Base-by-base conservation (phyloP, 2,888 invertebrate genomes). In the Drosophila engyochracea region DNA sequence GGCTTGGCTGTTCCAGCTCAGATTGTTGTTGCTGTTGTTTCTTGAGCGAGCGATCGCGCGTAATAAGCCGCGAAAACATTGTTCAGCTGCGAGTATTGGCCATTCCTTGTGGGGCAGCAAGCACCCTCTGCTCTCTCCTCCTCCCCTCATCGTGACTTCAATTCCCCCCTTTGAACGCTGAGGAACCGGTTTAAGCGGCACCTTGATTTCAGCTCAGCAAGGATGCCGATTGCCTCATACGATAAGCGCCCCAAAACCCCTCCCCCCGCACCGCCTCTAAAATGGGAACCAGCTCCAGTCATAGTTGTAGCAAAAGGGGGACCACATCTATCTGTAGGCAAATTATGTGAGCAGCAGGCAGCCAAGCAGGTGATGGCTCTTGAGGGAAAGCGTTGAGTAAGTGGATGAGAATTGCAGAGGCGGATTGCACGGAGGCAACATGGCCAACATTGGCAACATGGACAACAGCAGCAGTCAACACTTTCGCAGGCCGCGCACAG, bases 41-140 rank as follows among this genome's bases (percentile, higher is more conserved):
- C 53, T 58, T 28, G 75, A 67, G 83, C 83, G 70, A 81, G 75
- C 84, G 79, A 75, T 82, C 81, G 84, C 85, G 80, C 86, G 85
- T 91, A 91, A 90, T 90, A 92, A 92, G 91, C 91, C 86, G 92
- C 91, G 91, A 92, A 92, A 92, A 90, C 90, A 92, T 89, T 91
- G 87, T 82, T 87, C 85, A 82, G 85, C 65, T 77, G 65, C 65
- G 81, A 79, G 74, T 74, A 89, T 85, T 86, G 76, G 66, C 63
- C 72, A 72, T 59, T 71, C 59, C 59, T n/a, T 44, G 33, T 64
- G 70, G 35, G 25, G 59, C 51, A 25, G 28, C 51, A 5, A 19
- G 28, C 51, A 28, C 51, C 25, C 53, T 16, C 14, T 9, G 22
- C 25, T 16, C 16, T 12, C 25, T n/a, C 35, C 58, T 0, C 47